These are phyloP conservation scores for Epistrophe grossulariae DNA, from an alignment of 2,888 invertebrate genomes.

Conservation along the genomic window DNA sequence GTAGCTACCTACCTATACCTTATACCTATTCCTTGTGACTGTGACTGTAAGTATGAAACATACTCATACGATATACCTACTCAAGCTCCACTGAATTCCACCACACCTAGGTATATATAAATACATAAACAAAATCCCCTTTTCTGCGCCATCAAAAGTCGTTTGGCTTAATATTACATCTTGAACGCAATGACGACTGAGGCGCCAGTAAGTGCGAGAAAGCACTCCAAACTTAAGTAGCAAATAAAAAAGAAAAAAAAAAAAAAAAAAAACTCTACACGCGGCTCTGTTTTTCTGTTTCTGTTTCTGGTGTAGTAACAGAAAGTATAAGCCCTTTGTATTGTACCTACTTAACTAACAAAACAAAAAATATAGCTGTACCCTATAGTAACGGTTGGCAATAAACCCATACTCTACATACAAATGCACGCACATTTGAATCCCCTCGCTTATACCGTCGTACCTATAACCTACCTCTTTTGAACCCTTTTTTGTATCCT, in stretches of 20 bases:
- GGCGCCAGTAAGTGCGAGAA: constrained; percentile 71
- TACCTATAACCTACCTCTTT: not conserved
- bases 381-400: constrained; percentile 39
- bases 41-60: not conserved
- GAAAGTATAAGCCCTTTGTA: constrained; percentile 61
- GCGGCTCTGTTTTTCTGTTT: constrained; percentile 38
- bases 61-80: not conserved
- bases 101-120: constrained; percentile 1
- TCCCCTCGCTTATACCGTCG: not conserved
- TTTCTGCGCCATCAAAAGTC: constrained; percentile 37
- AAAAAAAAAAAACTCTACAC: constrained; percentile 30
- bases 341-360: constrained; percentile 37
- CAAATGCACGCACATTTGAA: constrained; percentile 50
- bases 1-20: not conserved
- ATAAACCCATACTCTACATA: constrained; percentile 17
- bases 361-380: constrained; percentile 32
- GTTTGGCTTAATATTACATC: constrained; percentile 17
- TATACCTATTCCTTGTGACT: not conserved
- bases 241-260: constrained; percentile 21
- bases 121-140: not conserved
- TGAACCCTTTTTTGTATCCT: constrained; percentile 48
- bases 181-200: constrained; percentile 43
- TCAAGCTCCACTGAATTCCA: constrained; percentile 21
- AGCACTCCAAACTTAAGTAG: constrained; percentile 69
- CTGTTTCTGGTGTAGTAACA: constrained; percentile 41